Conservation (phyloP, 2,888 invertebrate genomes). For the Labia minor region DNA sequence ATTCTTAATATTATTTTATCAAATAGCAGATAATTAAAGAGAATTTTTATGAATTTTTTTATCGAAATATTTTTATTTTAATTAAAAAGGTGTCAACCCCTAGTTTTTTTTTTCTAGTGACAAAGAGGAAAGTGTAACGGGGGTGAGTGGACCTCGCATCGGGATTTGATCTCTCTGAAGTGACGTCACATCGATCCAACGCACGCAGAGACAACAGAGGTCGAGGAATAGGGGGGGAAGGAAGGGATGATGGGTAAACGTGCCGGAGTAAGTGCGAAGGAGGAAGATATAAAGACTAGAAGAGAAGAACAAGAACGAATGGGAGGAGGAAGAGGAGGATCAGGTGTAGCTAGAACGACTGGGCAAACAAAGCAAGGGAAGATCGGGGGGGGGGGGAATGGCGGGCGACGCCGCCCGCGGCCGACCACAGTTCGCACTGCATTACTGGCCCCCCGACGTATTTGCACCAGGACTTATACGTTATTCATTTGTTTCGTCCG, state of each 20-base stretch:
- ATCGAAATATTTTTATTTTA: too few species aligned
- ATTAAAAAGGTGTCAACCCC: too few species aligned
- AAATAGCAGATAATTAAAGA: too few species aligned
- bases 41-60: too few species aligned
- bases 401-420: neutral
- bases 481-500: slow-evolving; percentile 13
- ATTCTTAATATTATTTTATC: too few species aligned
- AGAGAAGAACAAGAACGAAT: neutral
- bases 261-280: neutral
- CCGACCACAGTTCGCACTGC: slow-evolving; percentile 13
- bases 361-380: neutral
- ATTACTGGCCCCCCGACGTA: neutral
- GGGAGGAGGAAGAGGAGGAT: neutral
- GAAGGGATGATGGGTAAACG: neutral
- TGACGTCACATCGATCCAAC: neutral
- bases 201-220: neutral
- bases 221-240: neutral
- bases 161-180: neutral
- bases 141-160: neutral
- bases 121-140: too few species aligned
- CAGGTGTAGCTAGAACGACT: neutral
- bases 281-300: neutral
- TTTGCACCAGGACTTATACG: slow-evolving; percentile 13
- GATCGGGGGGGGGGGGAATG: neutral
- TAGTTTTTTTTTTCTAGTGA: too few species aligned